Evolutionary conservation across 2,113 vertebrate species (phyloP).

Genomic region (Hyperoodon ampullatus): DNA sequence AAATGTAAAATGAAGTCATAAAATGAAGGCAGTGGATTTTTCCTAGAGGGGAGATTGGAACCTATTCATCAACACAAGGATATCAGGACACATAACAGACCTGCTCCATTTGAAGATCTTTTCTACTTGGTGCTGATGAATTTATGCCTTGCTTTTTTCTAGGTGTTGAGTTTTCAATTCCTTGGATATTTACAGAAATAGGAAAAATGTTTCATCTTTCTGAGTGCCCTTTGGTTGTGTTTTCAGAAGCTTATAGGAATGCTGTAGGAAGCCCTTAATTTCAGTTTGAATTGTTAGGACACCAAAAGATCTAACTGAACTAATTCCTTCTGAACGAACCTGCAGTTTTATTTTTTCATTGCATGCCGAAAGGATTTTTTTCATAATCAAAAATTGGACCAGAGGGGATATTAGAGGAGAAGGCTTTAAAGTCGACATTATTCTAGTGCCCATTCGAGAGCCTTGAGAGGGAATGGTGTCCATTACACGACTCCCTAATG

Average conservation of each 20-base stretch:
- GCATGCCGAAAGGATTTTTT: conserved; percentile 22
- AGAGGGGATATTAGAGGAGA: background rate
- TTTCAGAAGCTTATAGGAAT: background rate
- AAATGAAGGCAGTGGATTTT: background rate
- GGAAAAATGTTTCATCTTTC: conserved; percentile 46
- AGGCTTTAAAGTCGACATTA: background rate
- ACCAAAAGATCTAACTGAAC: background rate
- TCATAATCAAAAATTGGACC: background rate
- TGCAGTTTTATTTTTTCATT: background rate
- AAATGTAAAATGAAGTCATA: background rate
- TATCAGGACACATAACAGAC: background rate
- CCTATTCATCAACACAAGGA: background rate
- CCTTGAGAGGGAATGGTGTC: background rate
- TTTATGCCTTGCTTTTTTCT: conserved; percentile 44
- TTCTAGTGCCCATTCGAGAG: background rate
- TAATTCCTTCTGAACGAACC: background rate
- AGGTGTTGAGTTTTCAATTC: conserved; percentile 39
- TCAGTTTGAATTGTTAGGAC: background rate
- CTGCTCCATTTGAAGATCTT: background rate
- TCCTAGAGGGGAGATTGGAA: background rate
- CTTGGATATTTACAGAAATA: conserved; percentile 38
- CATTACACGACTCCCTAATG: background rate
- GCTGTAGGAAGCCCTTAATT: background rate
- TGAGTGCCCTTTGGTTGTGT: background rate
- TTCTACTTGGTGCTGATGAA: conserved; percentile 64